Percentiles rank a stretch among this genome's conserved stretches.
Conservation (phyloP, 2,113 vertebrate genomes). For the Pardalotus punctatus region DNA sequence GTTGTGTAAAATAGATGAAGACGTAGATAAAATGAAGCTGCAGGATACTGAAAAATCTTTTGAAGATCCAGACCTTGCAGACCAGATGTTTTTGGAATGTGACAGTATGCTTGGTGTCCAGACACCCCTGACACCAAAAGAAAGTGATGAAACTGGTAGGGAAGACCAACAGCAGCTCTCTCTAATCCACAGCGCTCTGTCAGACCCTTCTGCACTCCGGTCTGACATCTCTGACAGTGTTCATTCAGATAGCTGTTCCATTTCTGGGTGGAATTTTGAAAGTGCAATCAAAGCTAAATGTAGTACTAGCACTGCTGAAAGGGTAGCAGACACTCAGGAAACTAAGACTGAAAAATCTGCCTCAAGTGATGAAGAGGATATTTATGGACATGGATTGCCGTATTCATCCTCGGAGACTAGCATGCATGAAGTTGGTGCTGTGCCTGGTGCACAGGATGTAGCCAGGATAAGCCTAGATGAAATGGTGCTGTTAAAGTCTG, state of each 20-base stretch:
- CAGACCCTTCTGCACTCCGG: neutral
- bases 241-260: neutral
- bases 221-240: neutral
- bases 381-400: conserved; percentile 80
- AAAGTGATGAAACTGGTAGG: neutral
- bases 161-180: neutral
- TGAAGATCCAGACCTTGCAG: neutral
- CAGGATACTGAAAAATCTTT: neutral
- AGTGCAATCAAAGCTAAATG: neutral
- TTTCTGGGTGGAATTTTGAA: neutral
- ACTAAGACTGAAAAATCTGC: conserved; percentile 36
- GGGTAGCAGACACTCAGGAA: neutral
- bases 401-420: conserved; percentile 73
- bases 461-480: conserved; percentile 66
- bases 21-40: neutral
- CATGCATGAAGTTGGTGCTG: conserved; percentile 59
- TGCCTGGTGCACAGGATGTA: conserved; percentile 59
- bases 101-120: neutral
- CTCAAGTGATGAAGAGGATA: conserved; percentile 95
- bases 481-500: conserved; percentile 71
- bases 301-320: neutral
- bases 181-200: neutral
- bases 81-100: neutral
- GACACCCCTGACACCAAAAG: neutral
- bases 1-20: neutral